Evolutionary conservation across 2,113 vertebrate genomes (phyloP), one percentile per base, ranked within the genome.

Genomic region (Tursiops truncatus): DNA sequence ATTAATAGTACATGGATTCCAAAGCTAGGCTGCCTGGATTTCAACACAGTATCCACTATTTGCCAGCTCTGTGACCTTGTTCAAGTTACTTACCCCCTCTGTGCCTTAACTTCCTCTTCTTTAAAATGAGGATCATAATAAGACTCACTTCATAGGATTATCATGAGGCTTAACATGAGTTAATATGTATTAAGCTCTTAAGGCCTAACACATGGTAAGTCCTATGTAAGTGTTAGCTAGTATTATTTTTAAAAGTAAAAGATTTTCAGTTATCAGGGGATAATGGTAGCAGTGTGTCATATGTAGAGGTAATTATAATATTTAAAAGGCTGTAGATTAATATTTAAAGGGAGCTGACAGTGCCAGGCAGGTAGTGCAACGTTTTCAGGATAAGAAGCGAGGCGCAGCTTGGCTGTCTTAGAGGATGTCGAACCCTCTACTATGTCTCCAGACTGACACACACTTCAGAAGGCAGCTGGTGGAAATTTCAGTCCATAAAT

Each of bases 191-290:
- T 58, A 83, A 70, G 20, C 25, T 97, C 63, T 90, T 50, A 70
- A 62, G 60, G 4, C 41, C 38, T 58, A 20, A 28, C 44, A 67
- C 26, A 8, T 53, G n/a, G 6, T 56, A 44, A 73, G 23, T 50
- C 41, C 77, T 77, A 58, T 80, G 2, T 63, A 58, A 87, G 13
- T 79, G 11, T 91, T 73, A 58, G 36, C 65, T 44, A 38, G n/a
- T 33, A 17, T 44, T 56, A 36, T 53, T 38, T 89, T 83, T 74
- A 44, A 67, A 88, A 86, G 44, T 70, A 65, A 94, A 96, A 70
- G 84, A 7, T 80, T 77, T 89, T 73, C 33, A 50, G 44, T 92
- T 76, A 15, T 81, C 76, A 63, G 28, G 60, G 88, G 53, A 47
- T 84, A 50, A 77, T 56, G 44, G 9, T 70, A 47, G 74, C 76